Percentiles rank a stretch among this genome's conserved stretches.
Evolutionary conservation across 2,888 invertebrate species (phyloP).

Genomic region (Nephrotoma appendiculata): DNA sequence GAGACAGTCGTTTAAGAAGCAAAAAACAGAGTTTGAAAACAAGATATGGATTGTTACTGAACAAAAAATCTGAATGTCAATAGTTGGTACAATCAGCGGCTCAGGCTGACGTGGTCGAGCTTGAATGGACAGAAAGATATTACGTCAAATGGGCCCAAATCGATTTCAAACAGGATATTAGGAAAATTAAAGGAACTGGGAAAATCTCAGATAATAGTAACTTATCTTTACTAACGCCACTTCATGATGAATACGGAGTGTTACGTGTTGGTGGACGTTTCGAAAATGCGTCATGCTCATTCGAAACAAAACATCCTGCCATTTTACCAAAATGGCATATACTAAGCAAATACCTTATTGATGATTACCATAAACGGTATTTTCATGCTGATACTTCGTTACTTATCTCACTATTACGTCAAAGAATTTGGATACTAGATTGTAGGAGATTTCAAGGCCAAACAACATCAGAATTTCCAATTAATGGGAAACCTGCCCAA

Average conservation of each 20-base stretch:
- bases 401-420: background rate
- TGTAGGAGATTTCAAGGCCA: background rate
- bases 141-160: too few species aligned
- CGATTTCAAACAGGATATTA: too few species aligned
- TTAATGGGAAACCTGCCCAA: background rate
- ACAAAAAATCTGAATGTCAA: too few species aligned
- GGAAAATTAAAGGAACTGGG: too few species aligned
- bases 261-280: background rate
- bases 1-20: too few species aligned
- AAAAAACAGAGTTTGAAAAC: too few species aligned
- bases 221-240: background rate
- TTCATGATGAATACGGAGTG: background rate
- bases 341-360: background rate
- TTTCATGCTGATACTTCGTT: background rate
- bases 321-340: background rate
- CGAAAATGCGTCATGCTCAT: background rate
- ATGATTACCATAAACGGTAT: background rate
- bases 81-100: too few species aligned
- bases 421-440: background rate
- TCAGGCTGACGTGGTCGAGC: too few species aligned
- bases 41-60: too few species aligned
- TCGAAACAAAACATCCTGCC: background rate
- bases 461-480: background rate
- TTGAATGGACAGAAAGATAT: too few species aligned
- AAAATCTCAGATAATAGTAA: too few species aligned